Evolutionary conservation across 2,888 invertebrate genomes (phyloP).

Genomic region (Tiphia femorata): DNA sequence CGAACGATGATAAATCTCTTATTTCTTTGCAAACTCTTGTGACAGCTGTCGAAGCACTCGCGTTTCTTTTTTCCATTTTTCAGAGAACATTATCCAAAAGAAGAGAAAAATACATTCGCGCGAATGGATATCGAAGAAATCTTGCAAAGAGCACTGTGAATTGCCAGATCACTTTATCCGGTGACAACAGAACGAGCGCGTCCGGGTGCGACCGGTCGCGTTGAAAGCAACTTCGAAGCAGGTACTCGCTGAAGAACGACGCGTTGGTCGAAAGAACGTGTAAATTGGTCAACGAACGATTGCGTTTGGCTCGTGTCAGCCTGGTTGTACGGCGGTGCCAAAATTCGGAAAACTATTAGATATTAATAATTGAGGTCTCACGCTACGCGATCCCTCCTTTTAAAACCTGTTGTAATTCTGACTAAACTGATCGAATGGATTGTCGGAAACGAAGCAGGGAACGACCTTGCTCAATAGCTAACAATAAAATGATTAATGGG

Average conservation of each 20-base stretch:
- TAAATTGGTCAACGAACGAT: slow-evolving; percentile 57
- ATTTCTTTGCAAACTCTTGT: no score
- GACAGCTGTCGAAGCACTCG: no score
- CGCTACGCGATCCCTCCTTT: not conserved
- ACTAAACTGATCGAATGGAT: slow-evolving; percentile 38
- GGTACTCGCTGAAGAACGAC: slow-evolving; percentile 31
- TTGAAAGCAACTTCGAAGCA: slow-evolving; percentile 38
- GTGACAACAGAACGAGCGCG: no score
- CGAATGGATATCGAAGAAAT: no score
- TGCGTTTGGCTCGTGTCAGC: slow-evolving; percentile 42
- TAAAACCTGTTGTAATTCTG: slow-evolving; percentile 12
- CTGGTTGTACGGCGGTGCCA: slow-evolving; percentile 6
- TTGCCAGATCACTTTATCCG: no score
- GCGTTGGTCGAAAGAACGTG: slow-evolving; percentile 38
- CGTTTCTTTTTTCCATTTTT: no score
- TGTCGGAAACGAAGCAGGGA: slow-evolving; percentile 31
- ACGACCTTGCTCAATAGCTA: slow-evolving; percentile 15
- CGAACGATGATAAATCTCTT: no score
- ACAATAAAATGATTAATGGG: slow-evolving; percentile 28
- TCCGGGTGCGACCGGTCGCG: not conserved
- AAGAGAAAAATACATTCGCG: no score
- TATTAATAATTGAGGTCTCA: not conserved
- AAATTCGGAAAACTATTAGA: slow-evolving; percentile 24
- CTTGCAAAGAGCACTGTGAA: no score
- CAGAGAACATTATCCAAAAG: no score